A percentile compares a stretch with the other conserved stretches of the same genome.
Evolutionary conservation across 1,140 invertebrate genomes (phyloP).

Genomic region (Drosophila albomicans): DNA sequence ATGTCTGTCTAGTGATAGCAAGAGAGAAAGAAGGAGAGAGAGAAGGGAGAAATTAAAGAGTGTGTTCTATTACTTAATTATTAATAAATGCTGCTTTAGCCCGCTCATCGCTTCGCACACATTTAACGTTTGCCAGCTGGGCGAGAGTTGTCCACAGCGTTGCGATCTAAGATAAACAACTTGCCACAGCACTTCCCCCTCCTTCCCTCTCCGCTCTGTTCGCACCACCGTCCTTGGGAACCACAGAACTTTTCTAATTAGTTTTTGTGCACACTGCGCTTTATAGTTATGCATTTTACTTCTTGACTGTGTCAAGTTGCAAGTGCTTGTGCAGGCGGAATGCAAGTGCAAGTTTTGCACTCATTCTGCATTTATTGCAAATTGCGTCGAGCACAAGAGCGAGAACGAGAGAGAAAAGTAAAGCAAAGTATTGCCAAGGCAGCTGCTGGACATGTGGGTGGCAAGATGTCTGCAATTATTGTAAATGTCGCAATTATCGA

Average conservation of each 20-base stretch:
- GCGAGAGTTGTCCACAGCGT: constrained; percentile 36
- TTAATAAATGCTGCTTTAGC: constrained; percentile 43
- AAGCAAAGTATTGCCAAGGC: neutral
- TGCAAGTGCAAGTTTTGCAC: constrained; percentile 25
- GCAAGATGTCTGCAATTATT: constrained; percentile 45
- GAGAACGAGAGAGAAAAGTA: neutral
- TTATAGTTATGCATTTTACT: constrained; percentile 52
- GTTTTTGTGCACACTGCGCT: constrained; percentile 52
- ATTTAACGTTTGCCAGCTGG: constrained; percentile 29
- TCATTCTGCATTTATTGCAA: constrained; percentile 40
- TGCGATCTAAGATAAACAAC: constrained; percentile 39
- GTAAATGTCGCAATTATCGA: constrained; percentile 46
- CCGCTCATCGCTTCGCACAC: constrained; percentile 44
- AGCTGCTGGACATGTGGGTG: constrained; percentile 12
- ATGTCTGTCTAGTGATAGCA: no score
- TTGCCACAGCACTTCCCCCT: constrained; percentile 1
- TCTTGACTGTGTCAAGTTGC: constrained; percentile 43
- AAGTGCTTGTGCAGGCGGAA: neutral
- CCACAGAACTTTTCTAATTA: constrained; percentile 57
- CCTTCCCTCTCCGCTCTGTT: neutral
- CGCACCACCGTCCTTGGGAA: neutral
- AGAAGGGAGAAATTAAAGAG: constrained; percentile 35
- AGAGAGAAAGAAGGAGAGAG: neutral
- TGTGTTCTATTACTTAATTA: constrained; percentile 58
- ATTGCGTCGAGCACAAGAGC: constrained; percentile 8